These are phyloP conservation scores for Carcinoscorpius rotundicauda DNA, from an alignment of 1,140 invertebrate species.

Conservation along the genomic window DNA sequence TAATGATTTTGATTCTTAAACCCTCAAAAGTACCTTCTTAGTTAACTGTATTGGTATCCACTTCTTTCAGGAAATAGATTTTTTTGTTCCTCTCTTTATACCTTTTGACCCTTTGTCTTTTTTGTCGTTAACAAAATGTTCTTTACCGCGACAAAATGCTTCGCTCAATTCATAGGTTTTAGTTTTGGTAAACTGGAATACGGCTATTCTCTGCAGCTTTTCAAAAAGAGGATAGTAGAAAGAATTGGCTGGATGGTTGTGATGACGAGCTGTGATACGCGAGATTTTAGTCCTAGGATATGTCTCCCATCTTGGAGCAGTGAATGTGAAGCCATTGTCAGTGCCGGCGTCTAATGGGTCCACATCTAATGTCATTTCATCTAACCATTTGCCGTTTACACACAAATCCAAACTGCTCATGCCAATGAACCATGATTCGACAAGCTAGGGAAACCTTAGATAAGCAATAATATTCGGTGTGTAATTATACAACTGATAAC, in stretches of 20 bases:
- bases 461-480: no score
- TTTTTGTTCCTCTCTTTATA: no score
- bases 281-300: slow-evolving; percentile 78
- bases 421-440: slow-evolving; percentile 88
- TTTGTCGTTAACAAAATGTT: no score
- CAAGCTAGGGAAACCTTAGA: slow-evolving; percentile 66
- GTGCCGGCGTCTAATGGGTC: slow-evolving; percentile 93
- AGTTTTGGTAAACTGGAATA: slow-evolving; percentile 52
- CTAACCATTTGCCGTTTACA: slow-evolving; percentile 86
- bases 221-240: slow-evolving; percentile 85
- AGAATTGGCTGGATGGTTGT: slow-evolving; percentile 82
- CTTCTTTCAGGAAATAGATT: no score
- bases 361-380: slow-evolving; percentile 81
- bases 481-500: no score
- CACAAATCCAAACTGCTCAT: slow-evolving; percentile 87
- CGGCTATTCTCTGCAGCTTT: slow-evolving; percentile 76
- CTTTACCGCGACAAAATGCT: no score
- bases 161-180: no score
- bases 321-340: slow-evolving; percentile 94
- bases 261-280: slow-evolving; percentile 75
- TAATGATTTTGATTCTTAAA: no score
- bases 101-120: no score
- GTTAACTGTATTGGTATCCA: no score
- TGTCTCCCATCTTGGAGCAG: slow-evolving; percentile 84
- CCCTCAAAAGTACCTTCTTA: no score